Conservation (phyloP, 2,888 invertebrate species). For the Polia nebulosa region DNA sequence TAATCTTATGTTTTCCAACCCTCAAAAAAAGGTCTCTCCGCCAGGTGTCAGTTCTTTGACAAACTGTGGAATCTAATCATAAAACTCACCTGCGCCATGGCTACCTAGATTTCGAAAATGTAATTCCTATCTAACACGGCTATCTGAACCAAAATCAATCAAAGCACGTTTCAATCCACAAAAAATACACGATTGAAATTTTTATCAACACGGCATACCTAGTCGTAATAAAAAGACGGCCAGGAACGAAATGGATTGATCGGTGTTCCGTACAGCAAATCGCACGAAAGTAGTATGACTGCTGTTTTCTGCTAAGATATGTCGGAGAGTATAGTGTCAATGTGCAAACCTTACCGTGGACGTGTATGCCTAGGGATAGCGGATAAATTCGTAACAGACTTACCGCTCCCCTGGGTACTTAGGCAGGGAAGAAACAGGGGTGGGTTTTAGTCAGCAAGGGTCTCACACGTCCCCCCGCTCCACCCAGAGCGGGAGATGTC, state of each 20-base stretch:
- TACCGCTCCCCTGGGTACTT: too few relatives aligned
- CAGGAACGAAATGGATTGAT: background rate
- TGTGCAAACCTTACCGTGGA: background rate
- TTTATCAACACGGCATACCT: slow-evolving; percentile 14
- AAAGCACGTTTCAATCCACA: slow-evolving; percentile 9
- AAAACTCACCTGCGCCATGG: background rate
- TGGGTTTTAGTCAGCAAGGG: too few relatives aligned
- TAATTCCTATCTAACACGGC: background rate
- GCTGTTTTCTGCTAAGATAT: background rate
- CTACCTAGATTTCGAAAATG: background rate
- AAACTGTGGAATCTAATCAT: too few relatives aligned
- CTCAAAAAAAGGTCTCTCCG: too few relatives aligned
- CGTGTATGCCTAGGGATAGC: too few relatives aligned
- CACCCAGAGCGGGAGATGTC: too few relatives aligned
- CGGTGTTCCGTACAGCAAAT: slow-evolving; percentile 25
- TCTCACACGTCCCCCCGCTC: too few relatives aligned
- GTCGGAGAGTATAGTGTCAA: background rate
- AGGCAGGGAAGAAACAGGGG: too few relatives aligned
- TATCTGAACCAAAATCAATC: slow-evolving; percentile 17
- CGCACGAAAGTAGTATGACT: background rate
- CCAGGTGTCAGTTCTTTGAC: too few relatives aligned
- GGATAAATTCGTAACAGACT: too few relatives aligned
- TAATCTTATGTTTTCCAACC: too few relatives aligned
- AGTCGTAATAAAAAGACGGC: slow-evolving; percentile 4
- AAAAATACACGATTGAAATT: slow-evolving; percentile 25